Evolutionary conservation across 2,888 invertebrate genomes (phyloP), one percentile per base, ranked within the genome.

Genomic region (Eilema depressum): DNA sequence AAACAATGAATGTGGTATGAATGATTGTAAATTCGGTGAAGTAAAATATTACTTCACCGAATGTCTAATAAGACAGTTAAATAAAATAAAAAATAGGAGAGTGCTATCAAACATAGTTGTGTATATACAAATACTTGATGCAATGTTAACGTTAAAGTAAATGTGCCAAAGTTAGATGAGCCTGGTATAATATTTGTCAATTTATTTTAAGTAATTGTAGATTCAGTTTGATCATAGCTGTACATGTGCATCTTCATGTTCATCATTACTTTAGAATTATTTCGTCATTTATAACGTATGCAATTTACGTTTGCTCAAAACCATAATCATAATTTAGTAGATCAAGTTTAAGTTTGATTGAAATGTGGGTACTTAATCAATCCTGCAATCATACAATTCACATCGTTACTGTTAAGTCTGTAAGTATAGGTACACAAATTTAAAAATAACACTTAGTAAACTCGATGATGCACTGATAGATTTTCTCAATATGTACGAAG

Each of bases 161-260:
- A 87, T 88, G 92, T 93, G 93, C 93, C 93, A 93, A 93, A 93
- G 93, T 86, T 85, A 87, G 85, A 83, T 82, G 82, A 82, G 86
- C 82, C 81, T 88, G 87, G 90, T 91, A 91, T 90, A 92, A 92
- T 91, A 89, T 84, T 84, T 85, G 70, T 84, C 81, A 75, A 81
- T 78, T 77, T 77, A 82, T 73, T 80, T 75, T 77, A 77, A 76
- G 76, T 83, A 81, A 81, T 74, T 71, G 74, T 83, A 80, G 76
- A 71, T 67, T 81, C 75, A 68, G 74, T 75, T 71, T 71, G 73
- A 75, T 80, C 80, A 80, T 73, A 33, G 57, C 41, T 65, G 30
- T 12, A 56, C 37, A 64, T 73, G 73, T 76, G 68, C 60, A 69
- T 33, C 37, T 30, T 65, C 68, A 78, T 74, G n/a, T 79, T 78